Percentiles rank a stretch among this genome's conserved stretches.
Conservation (phyloP, 1,140 invertebrate species). For the Polypedilum pembai region DNA sequence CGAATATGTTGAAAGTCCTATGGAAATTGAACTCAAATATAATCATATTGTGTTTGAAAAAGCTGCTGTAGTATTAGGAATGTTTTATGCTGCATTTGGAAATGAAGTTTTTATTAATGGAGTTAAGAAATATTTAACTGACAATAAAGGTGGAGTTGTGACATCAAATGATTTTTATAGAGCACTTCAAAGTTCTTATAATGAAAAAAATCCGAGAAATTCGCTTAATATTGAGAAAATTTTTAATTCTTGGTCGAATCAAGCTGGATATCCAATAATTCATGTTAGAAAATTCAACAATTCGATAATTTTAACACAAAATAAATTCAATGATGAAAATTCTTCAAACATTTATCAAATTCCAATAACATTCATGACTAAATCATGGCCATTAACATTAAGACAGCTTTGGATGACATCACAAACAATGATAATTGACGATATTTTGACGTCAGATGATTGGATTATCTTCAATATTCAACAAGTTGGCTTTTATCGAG, state of each 20-base stretch:
- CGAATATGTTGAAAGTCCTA: background rate
- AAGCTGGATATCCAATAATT: background rate
- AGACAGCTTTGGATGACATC: slow-evolving; percentile 4
- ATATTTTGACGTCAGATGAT: background rate
- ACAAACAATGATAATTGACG: background rate
- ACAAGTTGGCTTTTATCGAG: background rate
- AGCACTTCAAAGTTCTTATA: background rate
- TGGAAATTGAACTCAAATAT: background rate
- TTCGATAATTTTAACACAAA: background rate
- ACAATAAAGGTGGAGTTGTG: background rate
- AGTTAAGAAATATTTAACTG: background rate
- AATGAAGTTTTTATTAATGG: background rate
- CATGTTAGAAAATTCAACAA: background rate
- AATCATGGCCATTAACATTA: background rate
- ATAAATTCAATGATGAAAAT: background rate
- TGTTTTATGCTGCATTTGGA: background rate
- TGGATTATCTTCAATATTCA: slow-evolving; percentile 7
- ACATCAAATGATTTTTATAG: background rate
- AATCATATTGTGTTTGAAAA: background rate
- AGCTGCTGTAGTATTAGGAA: background rate
- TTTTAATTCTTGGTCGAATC: background rate
- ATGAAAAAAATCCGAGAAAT: background rate
- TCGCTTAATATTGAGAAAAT: background rate
- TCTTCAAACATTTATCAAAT: background rate
- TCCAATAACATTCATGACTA: background rate